Evolutionary conservation across 2,888 invertebrate species (phyloP), one percentile per base, ranked within the genome.

Genomic region (Digitonthophagus gazella): DNA sequence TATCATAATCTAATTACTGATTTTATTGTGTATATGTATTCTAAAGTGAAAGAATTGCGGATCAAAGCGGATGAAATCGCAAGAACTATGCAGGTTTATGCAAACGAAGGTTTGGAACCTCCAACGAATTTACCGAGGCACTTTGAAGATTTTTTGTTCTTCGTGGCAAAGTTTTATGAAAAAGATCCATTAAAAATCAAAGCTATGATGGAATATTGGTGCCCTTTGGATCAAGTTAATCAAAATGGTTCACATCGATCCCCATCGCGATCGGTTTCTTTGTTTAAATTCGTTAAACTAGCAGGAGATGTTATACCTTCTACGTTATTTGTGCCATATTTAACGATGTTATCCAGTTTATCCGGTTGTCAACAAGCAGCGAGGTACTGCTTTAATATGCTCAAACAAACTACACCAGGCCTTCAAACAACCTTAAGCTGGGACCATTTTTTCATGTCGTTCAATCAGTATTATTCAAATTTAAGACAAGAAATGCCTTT

Each of bases 21-120:
- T 83, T 97, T 98, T 77, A 94, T 98, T 64, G 91, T 93, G 72
- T 88, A 93, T 67, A 94, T 97, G 94, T 97, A 96, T 67, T 87
- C 95, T 64, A 97, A 96, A 88, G 89, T 93, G 0, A 93, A 93
- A 76, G 93, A 94, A 79, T 82, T 95, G 71, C 85, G 93, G 64
- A 91, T 90, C 76, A 86, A 93, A 75, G 96, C 96, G 0, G 97
- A 97, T 82, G 97, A 98, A 82, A 91, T 92, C 1, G 92, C 94
- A 11, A 88, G 93, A 70, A 91, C 93, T 0, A 89, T 91, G 57
- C 88, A 91, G 72, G 89, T 90, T 76, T 92, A 91, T 83, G 85
- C 86, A 5, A 87, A 90, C 71, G 93, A 94, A 79, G 94, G 94
- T 0, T 83, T 95, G 14, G 88, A 91, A 68, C 89, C 93, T 5